These are phyloP conservation scores for Catalaphyllia jardinei DNA, from an alignment of 64 coral and sea anemone species.

Conservation along the genomic window DNA sequence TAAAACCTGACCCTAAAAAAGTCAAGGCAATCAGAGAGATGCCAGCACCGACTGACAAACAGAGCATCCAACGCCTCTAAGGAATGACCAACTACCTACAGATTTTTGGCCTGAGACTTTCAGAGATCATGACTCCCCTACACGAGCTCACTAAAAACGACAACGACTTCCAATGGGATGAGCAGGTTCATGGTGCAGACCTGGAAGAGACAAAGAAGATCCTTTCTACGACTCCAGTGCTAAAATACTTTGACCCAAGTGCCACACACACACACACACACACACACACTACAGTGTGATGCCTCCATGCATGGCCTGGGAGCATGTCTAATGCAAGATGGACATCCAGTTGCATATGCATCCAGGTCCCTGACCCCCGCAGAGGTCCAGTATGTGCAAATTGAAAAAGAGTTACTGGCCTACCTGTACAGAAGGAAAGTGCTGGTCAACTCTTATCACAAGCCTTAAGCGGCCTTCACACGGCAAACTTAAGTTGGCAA, in stretches of 20 bases:
- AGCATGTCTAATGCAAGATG: constrained; percentile 39
- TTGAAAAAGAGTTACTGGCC: constrained; percentile 64
- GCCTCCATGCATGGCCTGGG: constrained; percentile 45
- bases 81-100: constrained; percentile 71
- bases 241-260: constrained; percentile 35
- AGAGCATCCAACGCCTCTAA: constrained; percentile 34
- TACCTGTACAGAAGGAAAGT: constrained; percentile 56
- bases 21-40: constrained; percentile 44
- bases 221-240: background rate
- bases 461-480: too few relatives aligned
- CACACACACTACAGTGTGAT: constrained; percentile 40
- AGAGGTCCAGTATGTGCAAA: constrained; percentile 58
- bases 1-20: constrained; percentile 65
- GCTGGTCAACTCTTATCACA: constrained; percentile 60
- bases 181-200: background rate
- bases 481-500: too few relatives aligned
- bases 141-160: constrained; percentile 47
- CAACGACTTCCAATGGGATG: constrained; percentile 49
- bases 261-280: background rate
- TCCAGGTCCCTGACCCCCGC: constrained; percentile 2
- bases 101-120: constrained; percentile 49
- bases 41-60: constrained; percentile 30
- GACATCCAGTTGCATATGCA: background rate
- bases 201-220: constrained; percentile 41
- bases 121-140: constrained; percentile 23